Conservation (phyloP, 2,113 vertebrate genomes). For the Cavia porcellus region DNA sequence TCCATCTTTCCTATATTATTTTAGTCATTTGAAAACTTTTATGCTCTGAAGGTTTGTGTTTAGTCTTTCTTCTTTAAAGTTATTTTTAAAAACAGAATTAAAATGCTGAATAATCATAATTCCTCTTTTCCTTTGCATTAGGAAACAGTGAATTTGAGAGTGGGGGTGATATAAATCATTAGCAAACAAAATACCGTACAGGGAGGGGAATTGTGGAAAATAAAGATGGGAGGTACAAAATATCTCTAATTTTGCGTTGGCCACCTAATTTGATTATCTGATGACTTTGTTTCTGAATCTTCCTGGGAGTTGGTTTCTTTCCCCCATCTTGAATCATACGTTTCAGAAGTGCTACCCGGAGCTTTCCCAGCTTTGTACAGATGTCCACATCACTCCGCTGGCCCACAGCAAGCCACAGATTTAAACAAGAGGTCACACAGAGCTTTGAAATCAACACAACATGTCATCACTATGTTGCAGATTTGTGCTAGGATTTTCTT, state of each 20-base stretch:
- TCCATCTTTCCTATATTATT: neutral
- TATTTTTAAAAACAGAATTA: neutral
- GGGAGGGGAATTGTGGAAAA: neutral
- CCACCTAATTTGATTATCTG: neutral
- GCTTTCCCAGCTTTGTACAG: neutral
- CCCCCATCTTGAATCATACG: neutral
- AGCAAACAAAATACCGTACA: neutral
- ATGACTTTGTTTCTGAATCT: neutral
- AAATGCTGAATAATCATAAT: neutral
- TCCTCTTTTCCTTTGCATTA: neutral
- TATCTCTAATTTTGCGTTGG: neutral
- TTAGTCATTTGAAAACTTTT: neutral
- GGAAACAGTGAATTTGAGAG: neutral
- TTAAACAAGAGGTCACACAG: neutral
- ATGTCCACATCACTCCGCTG: neutral
- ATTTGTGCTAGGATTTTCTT: neutral
- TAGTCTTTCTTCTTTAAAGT: neutral
- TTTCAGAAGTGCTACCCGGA: neutral
- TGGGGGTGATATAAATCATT: neutral
- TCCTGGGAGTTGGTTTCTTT: neutral
- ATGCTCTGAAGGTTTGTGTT: neutral
- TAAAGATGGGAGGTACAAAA: neutral
- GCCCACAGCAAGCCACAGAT: neutral
- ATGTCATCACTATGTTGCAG: neutral
- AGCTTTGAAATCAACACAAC: neutral